Percentiles rank a stretch among this genome's conserved stretches.
Conservation (phyloP, 2,797 vertebrate species). For the Syngnathus rostellatus region DNA sequence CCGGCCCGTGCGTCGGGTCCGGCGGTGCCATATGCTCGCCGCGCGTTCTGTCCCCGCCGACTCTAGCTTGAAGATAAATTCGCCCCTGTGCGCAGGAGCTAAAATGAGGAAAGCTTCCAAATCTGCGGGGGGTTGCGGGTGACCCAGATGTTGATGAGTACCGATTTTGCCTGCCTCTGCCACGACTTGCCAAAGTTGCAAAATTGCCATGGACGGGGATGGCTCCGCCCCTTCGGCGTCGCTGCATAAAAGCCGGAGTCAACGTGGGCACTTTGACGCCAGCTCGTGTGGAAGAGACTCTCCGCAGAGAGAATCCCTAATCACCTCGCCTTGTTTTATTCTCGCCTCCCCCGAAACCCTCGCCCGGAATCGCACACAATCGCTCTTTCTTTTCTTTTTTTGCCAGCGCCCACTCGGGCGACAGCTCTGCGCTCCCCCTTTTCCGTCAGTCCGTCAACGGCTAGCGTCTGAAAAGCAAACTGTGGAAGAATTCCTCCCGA, state of each 20-base stretch:
- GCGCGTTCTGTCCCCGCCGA: slow-evolving; percentile 44
- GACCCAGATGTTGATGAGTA: slow-evolving; percentile 7
- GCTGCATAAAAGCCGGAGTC: slow-evolving; percentile 55
- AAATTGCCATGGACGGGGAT: not conserved
- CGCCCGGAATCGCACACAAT: slow-evolving; percentile 62
- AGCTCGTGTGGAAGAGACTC: slow-evolving; percentile 67
- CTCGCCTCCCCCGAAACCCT: slow-evolving; percentile 54
- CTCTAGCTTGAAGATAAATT: slow-evolving; percentile 8
- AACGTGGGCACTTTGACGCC: slow-evolving; percentile 68
- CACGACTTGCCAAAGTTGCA: not conserved
- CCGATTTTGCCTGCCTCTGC: not conserved
- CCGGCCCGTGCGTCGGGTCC: not conserved
- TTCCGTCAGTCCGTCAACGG: slow-evolving; percentile 40
- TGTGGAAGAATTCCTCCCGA: slow-evolving; percentile 61
- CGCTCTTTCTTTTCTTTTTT: slow-evolving; percentile 39
- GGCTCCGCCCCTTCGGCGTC: not conserved
- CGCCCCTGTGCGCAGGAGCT: not conserved
- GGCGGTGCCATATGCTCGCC: not conserved
- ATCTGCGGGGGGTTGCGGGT: not conserved
- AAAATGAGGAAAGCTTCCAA: slow-evolving; percentile 3
- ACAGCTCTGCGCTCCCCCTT: slow-evolving; percentile 16
- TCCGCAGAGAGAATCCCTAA: slow-evolving; percentile 72
- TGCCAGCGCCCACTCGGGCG: slow-evolving; percentile 20
- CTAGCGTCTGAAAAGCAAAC: slow-evolving; percentile 51
- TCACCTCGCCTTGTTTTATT: slow-evolving; percentile 69